These are phyloP conservation scores for Pseudomyrmex dendroicus DNA, from an alignment of 1,140 invertebrate species.

Conservation along the genomic window DNA sequence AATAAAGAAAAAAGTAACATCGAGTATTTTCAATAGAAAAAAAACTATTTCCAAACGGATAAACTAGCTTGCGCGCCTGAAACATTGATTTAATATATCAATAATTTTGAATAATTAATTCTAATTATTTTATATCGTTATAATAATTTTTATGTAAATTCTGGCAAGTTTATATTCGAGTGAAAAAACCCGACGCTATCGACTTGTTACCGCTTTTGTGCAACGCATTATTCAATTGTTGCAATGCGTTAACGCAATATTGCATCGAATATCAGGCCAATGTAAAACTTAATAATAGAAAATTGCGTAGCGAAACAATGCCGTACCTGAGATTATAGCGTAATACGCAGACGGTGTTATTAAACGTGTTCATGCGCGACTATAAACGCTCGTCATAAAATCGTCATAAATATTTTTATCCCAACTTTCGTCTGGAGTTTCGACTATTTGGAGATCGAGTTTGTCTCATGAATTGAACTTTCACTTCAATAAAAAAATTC, in stretches of 20 bases:
- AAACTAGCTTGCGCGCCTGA: too few relatives aligned
- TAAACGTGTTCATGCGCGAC: neutral
- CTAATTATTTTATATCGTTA: neutral
- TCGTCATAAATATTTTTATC: neutral
- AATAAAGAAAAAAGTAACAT: too few relatives aligned
- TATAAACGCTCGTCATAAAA: neutral
- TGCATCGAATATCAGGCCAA: neutral
- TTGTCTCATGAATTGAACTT: neutral
- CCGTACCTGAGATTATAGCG: too few relatives aligned
- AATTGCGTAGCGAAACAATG: neutral
- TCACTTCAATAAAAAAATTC: neutral
- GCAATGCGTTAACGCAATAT: neutral
- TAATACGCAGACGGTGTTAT: neutral
- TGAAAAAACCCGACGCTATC: neutral
- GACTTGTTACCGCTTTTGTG: neutral
- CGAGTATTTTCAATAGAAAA: neutral
- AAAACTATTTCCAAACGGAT: neutral
- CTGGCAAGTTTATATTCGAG: conserved; percentile 14
- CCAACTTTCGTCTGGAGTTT: neutral
- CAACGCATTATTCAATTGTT: neutral
- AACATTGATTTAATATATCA: too few relatives aligned
- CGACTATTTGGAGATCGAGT: neutral
- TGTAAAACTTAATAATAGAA: neutral
- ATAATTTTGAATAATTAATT: neutral
- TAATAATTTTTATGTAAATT: too few relatives aligned